Conservation (phyloP, 30 jellyfish, hydroid and myxozoan species). For the Cassiopea xamachana region DNA sequence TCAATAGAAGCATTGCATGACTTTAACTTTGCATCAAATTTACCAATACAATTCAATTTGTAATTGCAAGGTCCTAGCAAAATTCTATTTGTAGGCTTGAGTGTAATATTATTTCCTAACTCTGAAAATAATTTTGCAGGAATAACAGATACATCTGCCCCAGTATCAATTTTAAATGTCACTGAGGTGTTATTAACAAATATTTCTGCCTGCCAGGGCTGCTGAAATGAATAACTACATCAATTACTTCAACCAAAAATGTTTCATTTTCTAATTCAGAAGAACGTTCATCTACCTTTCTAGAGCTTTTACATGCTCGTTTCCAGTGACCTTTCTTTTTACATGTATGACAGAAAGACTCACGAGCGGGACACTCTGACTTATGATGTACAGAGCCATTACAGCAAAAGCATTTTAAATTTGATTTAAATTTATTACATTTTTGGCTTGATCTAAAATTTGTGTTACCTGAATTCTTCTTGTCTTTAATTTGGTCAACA, state of each 20-base stretch:
- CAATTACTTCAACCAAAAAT: constrained; percentile 39
- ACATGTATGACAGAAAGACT: constrained; percentile 21
- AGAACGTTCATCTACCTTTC: not conserved
- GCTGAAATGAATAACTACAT: constrained; percentile 8
- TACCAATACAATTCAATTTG: too few relatives aligned
- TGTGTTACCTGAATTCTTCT: constrained; percentile 17
- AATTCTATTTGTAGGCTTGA: too few relatives aligned
- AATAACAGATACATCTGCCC: constrained; percentile 46
- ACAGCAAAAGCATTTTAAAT: not conserved
- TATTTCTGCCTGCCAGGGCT: constrained; percentile 20
- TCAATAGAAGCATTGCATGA: too few relatives aligned
- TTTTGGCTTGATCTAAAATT: not conserved
- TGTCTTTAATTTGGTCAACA: constrained; percentile 16
- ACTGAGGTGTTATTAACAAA: constrained; percentile 1
- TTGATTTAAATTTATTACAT: constrained; percentile 4
- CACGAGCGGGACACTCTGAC: constrained; percentile 27
- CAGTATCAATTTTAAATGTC: constrained; percentile 31
- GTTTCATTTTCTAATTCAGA: not conserved
- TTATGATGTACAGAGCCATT: not conserved
- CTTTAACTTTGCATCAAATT: too few relatives aligned
- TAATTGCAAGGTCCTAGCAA: too few relatives aligned
- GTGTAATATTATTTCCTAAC: too few relatives aligned
- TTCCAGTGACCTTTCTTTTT: constrained; percentile 42
- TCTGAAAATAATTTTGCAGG: constrained; percentile 11
- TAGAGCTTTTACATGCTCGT: constrained; percentile 18